Evolutionary conservation across 2,888 invertebrate species (phyloP), one percentile per base, ranked within the genome.

Genomic region (Buathra laborator): DNA sequence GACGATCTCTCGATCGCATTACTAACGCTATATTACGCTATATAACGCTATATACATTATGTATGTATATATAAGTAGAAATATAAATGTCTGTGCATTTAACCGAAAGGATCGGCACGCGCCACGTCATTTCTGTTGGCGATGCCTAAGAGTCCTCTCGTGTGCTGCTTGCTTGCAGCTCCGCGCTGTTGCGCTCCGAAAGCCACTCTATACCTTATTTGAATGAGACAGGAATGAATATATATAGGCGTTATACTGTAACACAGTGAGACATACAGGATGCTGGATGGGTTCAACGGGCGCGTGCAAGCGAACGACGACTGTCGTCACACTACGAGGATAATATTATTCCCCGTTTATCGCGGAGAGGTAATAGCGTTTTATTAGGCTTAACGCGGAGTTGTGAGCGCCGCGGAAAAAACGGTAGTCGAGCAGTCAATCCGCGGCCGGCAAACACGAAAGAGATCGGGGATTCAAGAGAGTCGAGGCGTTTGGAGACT

Each of bases 401-500:
- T 24, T 14, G 12, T 16, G 14, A 3, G 24, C n/a, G 4, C 19
- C 3, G 46, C 12, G 29, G 48, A 46, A 16, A 46, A 74, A 59
- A 62, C 59, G 70, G n/a, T 70, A 51, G 29, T 48, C 51, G 51
- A 56, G 56, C 24, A 56, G 56, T 56, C 56, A 24, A 56, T 56
- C 37, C 43, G 64, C 29, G 29, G 51, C 37, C 14, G 32, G 19
- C 48, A 37, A 6, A 12, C 7, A 32, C 32, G 44, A 66, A 14
- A 43, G 43, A 74, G 62, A 68, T 46, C 10, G 43, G 14, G 6
- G n/a, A 43, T 37, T 37, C 37, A 46, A 51, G 64, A 53, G 59
- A 48, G 53, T 62, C 53, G 59, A 64, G 14, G 72, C 72, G 72
- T 79, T 68, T 74, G 91, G 93, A 92, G 93, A 93, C 91, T 92